Conservation (phyloP, 2,888 invertebrate species). For the Eucera pruinosa region DNA sequence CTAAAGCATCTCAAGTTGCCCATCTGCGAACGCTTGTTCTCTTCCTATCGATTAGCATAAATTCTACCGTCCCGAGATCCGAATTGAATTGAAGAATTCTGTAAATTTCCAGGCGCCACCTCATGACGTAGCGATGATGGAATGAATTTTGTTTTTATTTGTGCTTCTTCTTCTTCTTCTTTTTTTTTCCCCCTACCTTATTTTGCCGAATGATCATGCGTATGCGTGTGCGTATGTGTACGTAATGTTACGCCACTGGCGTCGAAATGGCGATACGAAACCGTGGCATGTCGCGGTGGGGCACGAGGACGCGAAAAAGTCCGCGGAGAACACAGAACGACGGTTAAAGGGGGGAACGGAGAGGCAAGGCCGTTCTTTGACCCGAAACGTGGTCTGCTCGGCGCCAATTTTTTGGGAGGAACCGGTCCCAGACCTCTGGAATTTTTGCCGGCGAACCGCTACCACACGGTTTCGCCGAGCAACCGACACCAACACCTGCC, state of each 20-base stretch:
- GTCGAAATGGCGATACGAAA: slow-evolving; percentile 56
- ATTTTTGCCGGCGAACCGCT: slow-evolving; percentile 64
- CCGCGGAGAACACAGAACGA: slow-evolving; percentile 30
- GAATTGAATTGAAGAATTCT: not conserved
- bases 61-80: too few species aligned
- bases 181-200: not conserved
- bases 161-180: not conserved
- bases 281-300: slow-evolving; percentile 33
- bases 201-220: slow-evolving; percentile 9
- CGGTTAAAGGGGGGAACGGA: slow-evolving; percentile 51
- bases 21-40: too few species aligned
- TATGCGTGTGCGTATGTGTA: too few species aligned
- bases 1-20: too few species aligned
- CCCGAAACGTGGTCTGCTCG: slow-evolving; percentile 78
- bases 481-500: slow-evolving; percentile 57
- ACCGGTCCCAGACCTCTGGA: slow-evolving; percentile 76
- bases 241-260: slow-evolving; percentile 67
- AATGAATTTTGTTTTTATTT: slow-evolving; percentile 1
- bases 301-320: slow-evolving; percentile 68
- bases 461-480: slow-evolving; percentile 58
- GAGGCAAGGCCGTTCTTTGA: slow-evolving; percentile 84
- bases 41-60: too few species aligned
- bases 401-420: slow-evolving; percentile 81
- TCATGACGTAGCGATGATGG: slow-evolving; percentile 1
- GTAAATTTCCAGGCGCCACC: slow-evolving; percentile 35